Evolutionary conservation across 2,888 invertebrate genomes (phyloP).

Genomic region (Hydraecia micacea): DNA sequence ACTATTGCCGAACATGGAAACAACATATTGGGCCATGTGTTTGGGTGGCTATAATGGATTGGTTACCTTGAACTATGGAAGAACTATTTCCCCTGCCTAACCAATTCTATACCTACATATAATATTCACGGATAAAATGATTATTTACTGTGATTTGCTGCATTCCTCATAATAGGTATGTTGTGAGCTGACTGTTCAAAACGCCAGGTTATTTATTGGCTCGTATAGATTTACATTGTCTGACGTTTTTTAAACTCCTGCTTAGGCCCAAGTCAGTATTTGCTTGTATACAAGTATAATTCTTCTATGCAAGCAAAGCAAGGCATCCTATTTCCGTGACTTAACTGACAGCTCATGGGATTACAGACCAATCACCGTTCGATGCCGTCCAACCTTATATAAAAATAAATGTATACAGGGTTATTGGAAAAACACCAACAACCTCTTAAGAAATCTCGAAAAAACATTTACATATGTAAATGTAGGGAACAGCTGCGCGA

Average conservation of each 20-base stretch:
- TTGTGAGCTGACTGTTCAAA: background rate
- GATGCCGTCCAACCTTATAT: background rate
- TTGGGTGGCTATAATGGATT: background rate
- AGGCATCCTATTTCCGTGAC: background rate
- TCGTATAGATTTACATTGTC: background rate
- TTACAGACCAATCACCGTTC: background rate
- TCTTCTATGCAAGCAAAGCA: background rate
- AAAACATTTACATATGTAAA: too few species aligned
- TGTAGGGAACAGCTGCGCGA: too few species aligned
- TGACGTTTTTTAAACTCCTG: too few species aligned
- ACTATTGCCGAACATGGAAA: background rate
- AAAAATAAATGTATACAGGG: background rate
- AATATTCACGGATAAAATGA: too few species aligned
- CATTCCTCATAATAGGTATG: background rate
- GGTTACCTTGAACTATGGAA: background rate
- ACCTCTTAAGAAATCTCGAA: too few species aligned
- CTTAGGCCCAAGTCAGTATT: slow-evolving; percentile 1
- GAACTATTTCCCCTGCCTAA: too few species aligned
- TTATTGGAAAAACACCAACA: too few species aligned
- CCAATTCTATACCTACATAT: too few species aligned
- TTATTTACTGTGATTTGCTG: slow-evolving; percentile 1
- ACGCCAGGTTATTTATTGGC: slow-evolving; percentile 1
- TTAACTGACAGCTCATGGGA: too few species aligned
- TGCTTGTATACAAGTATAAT: background rate
- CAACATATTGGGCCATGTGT: background rate